phyloP scores from a whole-genome alignment of 1,140 invertebrate genomes.

The Ephestia elutella region DNA sequence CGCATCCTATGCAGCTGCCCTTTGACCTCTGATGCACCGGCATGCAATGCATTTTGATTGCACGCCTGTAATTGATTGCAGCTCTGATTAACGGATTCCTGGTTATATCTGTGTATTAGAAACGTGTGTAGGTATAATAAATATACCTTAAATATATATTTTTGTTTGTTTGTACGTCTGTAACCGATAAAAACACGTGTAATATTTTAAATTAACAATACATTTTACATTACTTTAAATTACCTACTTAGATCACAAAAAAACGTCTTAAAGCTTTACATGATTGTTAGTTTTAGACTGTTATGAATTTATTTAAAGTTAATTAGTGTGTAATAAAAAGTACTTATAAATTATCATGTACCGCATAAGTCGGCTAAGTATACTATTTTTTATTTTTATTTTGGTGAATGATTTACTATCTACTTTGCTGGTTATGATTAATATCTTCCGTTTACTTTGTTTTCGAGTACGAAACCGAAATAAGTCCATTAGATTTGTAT shows the following conservation, averaged over 20 bases:
- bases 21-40: slow-evolving; percentile 27
- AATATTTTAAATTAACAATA: too few species aligned
- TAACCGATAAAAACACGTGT: too few species aligned
- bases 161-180: too few species aligned
- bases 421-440: background rate
- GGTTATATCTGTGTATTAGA: background rate
- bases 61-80: slow-evolving; percentile 48
- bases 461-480: background rate
- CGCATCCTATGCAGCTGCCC: slow-evolving; percentile 33
- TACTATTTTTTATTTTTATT: background rate
- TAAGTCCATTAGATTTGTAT: background rate
- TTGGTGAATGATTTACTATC: background rate
- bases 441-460: background rate
- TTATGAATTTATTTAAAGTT: too few species aligned
- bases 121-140: background rate
- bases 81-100: slow-evolving; percentile 59
- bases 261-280: too few species aligned
- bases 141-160: too few species aligned
- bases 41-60: slow-evolving; percentile 58
- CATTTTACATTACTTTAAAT: too few species aligned
- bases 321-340: background rate
- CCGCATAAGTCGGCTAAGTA: background rate
- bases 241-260: too few species aligned
- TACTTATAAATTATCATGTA: background rate
- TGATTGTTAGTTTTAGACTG: too few species aligned